Conservation (phyloP, 2,888 invertebrate species). For the Stegophylla sp. region DNA sequence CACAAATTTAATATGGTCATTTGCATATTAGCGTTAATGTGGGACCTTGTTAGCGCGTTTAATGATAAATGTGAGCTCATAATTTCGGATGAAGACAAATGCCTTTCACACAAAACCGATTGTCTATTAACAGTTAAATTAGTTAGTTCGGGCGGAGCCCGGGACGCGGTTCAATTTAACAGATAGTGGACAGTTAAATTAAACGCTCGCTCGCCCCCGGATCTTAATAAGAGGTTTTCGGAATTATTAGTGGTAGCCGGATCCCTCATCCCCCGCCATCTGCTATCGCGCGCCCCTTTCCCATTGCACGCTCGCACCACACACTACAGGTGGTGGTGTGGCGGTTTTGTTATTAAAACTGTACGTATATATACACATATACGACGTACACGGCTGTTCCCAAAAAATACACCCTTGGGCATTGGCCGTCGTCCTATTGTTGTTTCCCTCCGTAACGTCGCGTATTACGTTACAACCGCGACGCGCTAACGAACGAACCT, state of each 20-base stretch:
- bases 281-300: not conserved
- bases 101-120: conserved; percentile 27
- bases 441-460: not conserved
- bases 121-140: conserved; percentile 48
- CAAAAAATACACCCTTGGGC: conserved; percentile 46
- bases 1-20: not conserved
- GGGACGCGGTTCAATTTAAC: conserved; percentile 40
- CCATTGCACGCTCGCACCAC: not conserved
- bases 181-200: conserved; percentile 49
- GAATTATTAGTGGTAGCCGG: conserved; percentile 47
- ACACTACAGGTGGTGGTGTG: conserved; percentile 47
- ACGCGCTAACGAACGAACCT: too few relatives aligned
- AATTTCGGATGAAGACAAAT: conserved; percentile 48
- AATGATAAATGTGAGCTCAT: conserved; percentile 42
- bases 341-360: conserved; percentile 45
- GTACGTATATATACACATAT: too few relatives aligned
- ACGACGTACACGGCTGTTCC: conserved; percentile 19
- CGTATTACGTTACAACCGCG: not conserved
- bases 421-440: conserved; percentile 22
- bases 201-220: conserved; percentile 22
- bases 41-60: conserved; percentile 4
- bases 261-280: conserved; percentile 25
- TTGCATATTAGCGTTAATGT: not conserved
- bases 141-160: conserved; percentile 14
- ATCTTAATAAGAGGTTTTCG: conserved; percentile 55